phyloP scores from a whole-genome alignment of 2,113 vertebrate genomes.

The Chascanopsetta lugubris region DNA sequence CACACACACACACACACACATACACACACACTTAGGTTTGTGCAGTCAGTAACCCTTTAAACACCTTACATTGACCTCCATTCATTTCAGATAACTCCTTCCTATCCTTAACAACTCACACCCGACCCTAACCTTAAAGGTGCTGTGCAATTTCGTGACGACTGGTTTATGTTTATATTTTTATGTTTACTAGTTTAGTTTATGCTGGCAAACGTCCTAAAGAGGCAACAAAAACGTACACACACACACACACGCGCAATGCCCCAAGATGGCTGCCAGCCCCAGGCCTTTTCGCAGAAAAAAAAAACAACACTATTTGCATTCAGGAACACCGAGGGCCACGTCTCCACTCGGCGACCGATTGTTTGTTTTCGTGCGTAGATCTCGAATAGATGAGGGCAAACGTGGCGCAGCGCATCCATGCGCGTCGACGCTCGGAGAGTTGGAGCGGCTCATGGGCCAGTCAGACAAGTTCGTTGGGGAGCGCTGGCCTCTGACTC shows the following conservation, averaged over 20 bases:
- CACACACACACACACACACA: constrained; percentile 4
- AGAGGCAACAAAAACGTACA: no score
- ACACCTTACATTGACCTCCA: no score
- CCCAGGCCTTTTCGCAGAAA: constrained; percentile 52
- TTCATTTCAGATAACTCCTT: no score
- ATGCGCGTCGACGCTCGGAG: background rate
- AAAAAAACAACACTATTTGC: constrained; percentile 47
- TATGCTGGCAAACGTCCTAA: no score
- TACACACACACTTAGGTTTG: no score
- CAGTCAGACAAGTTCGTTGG: constrained; percentile 53
- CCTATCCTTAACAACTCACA: no score
- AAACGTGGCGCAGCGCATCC: background rate
- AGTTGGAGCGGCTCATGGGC: constrained; percentile 4
- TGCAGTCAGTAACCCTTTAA: no score
- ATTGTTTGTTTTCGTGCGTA: background rate
- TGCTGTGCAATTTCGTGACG: no score
- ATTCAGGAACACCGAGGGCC: constrained; percentile 27
- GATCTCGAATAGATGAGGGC: background rate
- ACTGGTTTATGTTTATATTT: no score
- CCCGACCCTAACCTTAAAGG: no score
- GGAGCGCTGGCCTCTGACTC: constrained; percentile 41
- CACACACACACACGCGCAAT: constrained; percentile 5
- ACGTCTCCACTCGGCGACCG: constrained; percentile 23
- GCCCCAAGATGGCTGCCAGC: constrained; percentile 14
- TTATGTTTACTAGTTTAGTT: no score